These are phyloP conservation scores for Ceuthmochares aereus DNA, from an alignment of 2,113 vertebrate genomes.

Conservation along the genomic window DNA sequence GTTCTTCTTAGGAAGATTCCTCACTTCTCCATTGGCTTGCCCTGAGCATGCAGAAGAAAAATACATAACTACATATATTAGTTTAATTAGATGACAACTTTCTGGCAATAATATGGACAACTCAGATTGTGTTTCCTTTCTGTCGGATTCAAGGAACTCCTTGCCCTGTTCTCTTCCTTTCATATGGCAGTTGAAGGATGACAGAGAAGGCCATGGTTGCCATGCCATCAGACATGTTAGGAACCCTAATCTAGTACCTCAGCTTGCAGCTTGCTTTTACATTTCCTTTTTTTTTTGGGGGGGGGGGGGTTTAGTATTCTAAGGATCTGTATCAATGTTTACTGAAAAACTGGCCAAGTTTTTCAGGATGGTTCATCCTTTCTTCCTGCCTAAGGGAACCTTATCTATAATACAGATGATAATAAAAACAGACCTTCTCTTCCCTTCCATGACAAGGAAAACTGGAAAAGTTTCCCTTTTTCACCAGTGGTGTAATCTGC, in stretches of 20 bases:
- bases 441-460: neutral
- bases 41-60: neutral
- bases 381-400: neutral
- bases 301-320: neutral
- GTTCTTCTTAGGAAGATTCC: neutral
- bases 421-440: neutral
- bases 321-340: neutral
- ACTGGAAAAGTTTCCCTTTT: neutral
- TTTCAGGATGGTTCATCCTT: neutral
- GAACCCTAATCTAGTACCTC: neutral
- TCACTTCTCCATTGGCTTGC: neutral
- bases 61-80: neutral
- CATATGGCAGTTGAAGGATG: accelerated
- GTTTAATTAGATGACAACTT: neutral
- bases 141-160: neutral
- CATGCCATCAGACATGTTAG: accelerated
- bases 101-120: neutral
- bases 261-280: neutral
- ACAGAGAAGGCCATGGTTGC: neutral
- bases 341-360: neutral
- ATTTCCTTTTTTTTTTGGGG: neutral
- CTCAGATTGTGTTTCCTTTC: neutral
- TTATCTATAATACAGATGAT: neutral
- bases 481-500: neutral
- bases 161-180: neutral